Evolutionary conservation across 2,797 vertebrate species (phyloP).

Genomic region (Poecile montanus): DNA sequence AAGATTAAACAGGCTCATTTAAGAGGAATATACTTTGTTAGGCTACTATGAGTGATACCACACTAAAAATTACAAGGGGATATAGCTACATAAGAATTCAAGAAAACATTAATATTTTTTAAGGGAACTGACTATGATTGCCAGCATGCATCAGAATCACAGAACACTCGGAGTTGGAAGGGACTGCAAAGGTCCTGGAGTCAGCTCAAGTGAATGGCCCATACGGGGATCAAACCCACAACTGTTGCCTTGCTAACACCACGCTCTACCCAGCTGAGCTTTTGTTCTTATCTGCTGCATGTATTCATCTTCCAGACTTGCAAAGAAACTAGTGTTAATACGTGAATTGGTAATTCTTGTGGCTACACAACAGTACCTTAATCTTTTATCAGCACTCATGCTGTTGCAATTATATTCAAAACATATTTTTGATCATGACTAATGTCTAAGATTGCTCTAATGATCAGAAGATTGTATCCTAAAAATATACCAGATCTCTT

Average conservation of each 20-base stretch:
- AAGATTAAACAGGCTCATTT: not conserved
- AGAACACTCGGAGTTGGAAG: not conserved
- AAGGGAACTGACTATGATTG: not conserved
- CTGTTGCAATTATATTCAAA: not conserved
- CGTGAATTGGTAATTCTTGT: not conserved
- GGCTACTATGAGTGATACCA: not conserved
- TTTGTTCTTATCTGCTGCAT: not conserved
- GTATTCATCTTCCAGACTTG: not conserved
- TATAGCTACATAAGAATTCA: not conserved
- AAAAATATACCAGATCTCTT: not conserved
- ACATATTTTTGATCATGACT: not conserved
- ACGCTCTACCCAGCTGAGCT: not conserved
- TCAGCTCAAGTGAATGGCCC: no score
- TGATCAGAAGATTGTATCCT: not conserved
- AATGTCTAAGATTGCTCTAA: not conserved
- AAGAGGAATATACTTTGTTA: not conserved
- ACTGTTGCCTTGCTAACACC: not conserved
- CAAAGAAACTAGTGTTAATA: not conserved
- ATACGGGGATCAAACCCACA: no score
- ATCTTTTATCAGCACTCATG: not conserved
- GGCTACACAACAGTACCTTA: not conserved
- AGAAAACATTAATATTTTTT: not conserved
- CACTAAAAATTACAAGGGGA: not conserved
- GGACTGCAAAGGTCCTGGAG: accelerated
- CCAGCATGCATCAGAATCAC: not conserved